These are phyloP conservation scores for Pandion haliaetus DNA, from an alignment of 2,113 vertebrate species.

Conservation along the genomic window DNA sequence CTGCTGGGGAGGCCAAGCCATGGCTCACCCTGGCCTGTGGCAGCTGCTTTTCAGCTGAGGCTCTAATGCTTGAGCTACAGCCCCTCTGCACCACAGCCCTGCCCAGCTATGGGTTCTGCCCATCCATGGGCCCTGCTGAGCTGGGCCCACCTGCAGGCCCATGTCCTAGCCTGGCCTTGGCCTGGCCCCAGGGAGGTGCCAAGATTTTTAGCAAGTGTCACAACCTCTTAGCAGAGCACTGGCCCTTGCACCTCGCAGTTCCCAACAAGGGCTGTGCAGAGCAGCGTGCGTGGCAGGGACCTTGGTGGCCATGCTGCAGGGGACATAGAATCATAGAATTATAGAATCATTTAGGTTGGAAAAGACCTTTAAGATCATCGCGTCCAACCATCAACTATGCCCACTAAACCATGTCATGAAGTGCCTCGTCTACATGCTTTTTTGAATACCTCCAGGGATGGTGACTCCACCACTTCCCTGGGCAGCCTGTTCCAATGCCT, in stretches of 20 bases:
- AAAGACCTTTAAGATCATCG: no score
- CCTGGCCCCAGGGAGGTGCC: no score
- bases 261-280: rapidly evolving
- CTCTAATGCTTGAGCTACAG: background rate
- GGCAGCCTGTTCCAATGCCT: no score
- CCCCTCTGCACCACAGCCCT: rapidly evolving
- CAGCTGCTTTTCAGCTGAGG: background rate
- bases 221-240: background rate
- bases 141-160: rapidly evolving
- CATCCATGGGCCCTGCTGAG: no score
- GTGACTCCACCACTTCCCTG: no score
- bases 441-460: no score
- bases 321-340: no score
- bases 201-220: background rate
- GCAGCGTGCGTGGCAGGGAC: rapidly evolving
- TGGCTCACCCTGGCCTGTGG: background rate
- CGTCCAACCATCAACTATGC: no score
- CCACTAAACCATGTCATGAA: no score
- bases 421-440: no score
- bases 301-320: rapidly evolving
- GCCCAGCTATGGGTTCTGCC: no score
- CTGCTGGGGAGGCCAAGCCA: background rate
- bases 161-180: background rate
- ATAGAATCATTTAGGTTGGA: no score
- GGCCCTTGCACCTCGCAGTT: background rate